Conservation (phyloP, 2,113 vertebrate species). For the Phyllostomus hastatus region DNA sequence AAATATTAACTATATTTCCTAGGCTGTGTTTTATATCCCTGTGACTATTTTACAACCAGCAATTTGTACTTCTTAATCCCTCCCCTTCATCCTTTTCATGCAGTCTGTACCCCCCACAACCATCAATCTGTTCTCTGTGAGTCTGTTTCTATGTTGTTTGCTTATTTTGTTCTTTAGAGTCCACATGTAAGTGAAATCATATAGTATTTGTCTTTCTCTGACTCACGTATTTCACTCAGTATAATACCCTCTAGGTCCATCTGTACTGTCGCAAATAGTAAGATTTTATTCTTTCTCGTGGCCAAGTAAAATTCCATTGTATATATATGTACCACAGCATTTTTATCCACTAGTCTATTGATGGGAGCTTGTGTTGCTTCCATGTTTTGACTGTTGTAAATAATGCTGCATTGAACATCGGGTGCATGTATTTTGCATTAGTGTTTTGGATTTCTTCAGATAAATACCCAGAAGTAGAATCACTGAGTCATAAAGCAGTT, state of each 20-base stretch:
- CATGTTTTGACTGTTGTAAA: neutral
- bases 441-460: neutral
- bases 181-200: neutral
- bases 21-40: neutral
- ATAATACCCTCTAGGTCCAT: neutral
- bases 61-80: neutral
- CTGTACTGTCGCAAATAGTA: neutral
- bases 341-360: neutral
- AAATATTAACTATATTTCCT: neutral
- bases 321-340: neutral
- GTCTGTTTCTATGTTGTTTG: neutral
- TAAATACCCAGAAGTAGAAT: neutral
- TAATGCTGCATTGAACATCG: neutral
- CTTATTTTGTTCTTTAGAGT: too few relatives aligned
- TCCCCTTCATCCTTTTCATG: neutral
- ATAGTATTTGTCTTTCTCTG: neutral
- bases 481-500: neutral
- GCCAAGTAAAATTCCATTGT: neutral
- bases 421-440: neutral
- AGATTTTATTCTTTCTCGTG: neutral
- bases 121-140: neutral
- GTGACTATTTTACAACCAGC: neutral
- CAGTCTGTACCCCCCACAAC: neutral
- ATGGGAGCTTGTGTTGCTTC: neutral
- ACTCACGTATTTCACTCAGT: neutral